Evolutionary conservation across 2,797 vertebrate species (phyloP).

Genomic region (Sitta carolinensis): DNA sequence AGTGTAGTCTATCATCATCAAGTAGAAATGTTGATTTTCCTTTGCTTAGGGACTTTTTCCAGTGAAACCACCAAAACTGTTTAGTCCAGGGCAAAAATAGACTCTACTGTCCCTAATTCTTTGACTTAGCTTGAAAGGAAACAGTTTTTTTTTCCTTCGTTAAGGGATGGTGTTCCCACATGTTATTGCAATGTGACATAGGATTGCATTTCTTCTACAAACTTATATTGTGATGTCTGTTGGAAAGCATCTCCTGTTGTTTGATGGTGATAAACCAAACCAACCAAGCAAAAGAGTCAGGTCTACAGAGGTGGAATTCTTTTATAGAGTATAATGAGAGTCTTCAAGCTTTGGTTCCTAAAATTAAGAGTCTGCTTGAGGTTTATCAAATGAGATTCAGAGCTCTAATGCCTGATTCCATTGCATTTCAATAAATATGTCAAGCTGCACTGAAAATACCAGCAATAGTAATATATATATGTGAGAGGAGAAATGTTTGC

Average conservation of each 20-base stretch:
- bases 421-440: not conserved
- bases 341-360: not conserved
- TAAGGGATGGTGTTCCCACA: not conserved
- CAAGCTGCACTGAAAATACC: not conserved
- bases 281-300: not conserved
- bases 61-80: not conserved
- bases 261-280: not conserved
- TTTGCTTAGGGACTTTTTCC: not conserved
- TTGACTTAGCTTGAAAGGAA: not conserved
- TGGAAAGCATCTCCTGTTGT: not conserved
- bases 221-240: not conserved
- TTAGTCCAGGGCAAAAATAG: not conserved
- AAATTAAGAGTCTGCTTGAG: not conserved
- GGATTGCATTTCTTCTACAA: not conserved
- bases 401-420: not conserved
- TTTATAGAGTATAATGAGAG: not conserved
- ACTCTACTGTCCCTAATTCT: not conserved
- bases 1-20: not conserved
- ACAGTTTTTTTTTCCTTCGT: not conserved
- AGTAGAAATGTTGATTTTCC: not conserved
- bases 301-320: not conserved
- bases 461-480: not conserved
- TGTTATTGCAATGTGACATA: not conserved
- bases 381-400: not conserved
- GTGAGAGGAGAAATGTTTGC: not conserved